Base-by-base conservation (phyloP, 1,140 invertebrate genomes). In the Venturia canescens region DNA sequence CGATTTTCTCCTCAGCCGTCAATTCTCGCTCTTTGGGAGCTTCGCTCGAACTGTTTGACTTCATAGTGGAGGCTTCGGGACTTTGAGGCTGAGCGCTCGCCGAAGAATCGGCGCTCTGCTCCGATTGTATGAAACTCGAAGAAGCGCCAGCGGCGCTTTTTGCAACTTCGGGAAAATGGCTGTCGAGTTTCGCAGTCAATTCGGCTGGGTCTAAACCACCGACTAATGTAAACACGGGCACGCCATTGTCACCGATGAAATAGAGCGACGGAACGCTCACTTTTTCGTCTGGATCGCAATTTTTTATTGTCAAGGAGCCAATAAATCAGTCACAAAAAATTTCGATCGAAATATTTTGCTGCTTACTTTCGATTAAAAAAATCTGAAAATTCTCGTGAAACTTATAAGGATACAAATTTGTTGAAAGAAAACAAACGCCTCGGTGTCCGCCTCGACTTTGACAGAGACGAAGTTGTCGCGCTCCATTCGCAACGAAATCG, bases 241-340 rank as follows among this genome's bases (percentile, higher is more conserved):
- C 91, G 1, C 96, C 97, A 91, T 95, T 94, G 38, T 94, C 92
- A 9, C 95, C 96, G 88, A 98, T 97, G 87, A 97, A 97, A 90
- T 96, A 98, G n/a, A 96, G 88, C 0, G 96, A 97, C 48, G 97
- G 97, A 26, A 97, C 93, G 34, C 96, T 94, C 38, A 97, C 95
- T 78, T 97, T 91, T 91, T 97, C 96, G 93, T 97, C 96, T 97
- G 85, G 29, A 83, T 44, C 6, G 34, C 70, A 57, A 76, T 27
- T 18, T 27, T 50, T 16, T 3, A 50, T 50, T 13, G 50, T 82
- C 63, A 80, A 85, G 53, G 57, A 82, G 63, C 7, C n/a, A 7
- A 60, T 60, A 16, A 50, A 34, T 34, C 31, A 34, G 7, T 3
- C 31, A 34, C 3, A 34, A 34, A 34, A 34, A 34, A 50, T 50